Percentiles rank a stretch among this genome's conserved stretches.
These are phyloP conservation scores for Centropristis striata DNA, from an alignment of 2,113 vertebrate genomes.

Conservation along the genomic window DNA sequence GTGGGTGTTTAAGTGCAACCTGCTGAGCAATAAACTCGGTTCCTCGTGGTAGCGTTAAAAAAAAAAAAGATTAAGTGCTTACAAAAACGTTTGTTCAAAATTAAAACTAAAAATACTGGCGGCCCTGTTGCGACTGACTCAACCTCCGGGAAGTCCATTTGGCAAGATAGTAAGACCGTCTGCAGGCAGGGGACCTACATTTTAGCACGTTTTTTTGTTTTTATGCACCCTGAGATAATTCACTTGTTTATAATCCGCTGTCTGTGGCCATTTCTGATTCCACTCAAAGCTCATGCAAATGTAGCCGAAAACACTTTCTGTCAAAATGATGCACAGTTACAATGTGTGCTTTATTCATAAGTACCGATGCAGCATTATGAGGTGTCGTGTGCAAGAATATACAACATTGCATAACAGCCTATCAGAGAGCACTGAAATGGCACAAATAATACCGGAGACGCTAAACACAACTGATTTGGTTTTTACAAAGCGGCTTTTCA, in stretches of 20 bases:
- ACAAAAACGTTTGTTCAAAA: conserved; percentile 10
- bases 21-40: conserved; percentile 19
- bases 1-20: conserved; percentile 37
- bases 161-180: conserved; percentile 2
- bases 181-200: conserved; percentile 2
- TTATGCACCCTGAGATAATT: conserved; percentile 57
- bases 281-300: conserved; percentile 68
- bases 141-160: conserved; percentile 20
- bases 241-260: conserved; percentile 55
- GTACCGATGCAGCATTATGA: conserved; percentile 45
- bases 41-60: not conserved
- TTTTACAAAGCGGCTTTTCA: conserved; percentile 39
- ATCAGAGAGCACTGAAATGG: conserved; percentile 54
- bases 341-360: conserved; percentile 46
- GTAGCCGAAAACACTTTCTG: conserved; percentile 40
- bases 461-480: conserved; percentile 13
- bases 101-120: conserved; percentile 5
- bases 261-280: conserved; percentile 40
- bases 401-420: conserved; percentile 43
- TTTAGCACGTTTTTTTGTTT: conserved; percentile 14
- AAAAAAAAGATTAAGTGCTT: not conserved
- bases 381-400: conserved; percentile 23
- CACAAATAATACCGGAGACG: conserved; percentile 48
- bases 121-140: conserved; percentile 6
- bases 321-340: conserved; percentile 50